Percentiles rank a stretch among this genome's conserved stretches.
Conservation (phyloP, 2,113 vertebrate genomes). For the Cygnus atratus region DNA sequence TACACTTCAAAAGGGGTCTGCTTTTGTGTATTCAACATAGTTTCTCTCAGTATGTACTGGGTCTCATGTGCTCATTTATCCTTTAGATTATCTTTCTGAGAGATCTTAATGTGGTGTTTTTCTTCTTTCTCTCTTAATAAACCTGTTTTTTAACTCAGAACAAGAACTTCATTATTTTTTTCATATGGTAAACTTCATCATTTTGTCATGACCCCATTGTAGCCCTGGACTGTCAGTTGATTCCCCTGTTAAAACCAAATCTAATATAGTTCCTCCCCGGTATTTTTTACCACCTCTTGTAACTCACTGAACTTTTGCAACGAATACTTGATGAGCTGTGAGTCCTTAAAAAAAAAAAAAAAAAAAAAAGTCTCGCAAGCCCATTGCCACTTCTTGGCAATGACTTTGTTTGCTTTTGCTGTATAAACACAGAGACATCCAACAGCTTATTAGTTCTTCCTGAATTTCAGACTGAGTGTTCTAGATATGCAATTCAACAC, state of each 20-base stretch:
- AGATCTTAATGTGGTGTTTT: background rate
- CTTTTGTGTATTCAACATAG: background rate
- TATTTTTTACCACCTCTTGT: background rate
- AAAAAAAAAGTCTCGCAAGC: background rate
- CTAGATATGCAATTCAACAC: background rate
- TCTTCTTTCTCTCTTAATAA: background rate
- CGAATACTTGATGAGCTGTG: background rate
- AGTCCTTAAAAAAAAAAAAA: background rate
- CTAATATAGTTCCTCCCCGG: background rate
- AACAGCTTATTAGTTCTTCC: background rate
- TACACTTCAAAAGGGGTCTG: background rate
- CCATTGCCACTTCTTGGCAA: rapidly evolving
- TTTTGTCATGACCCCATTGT: background rate
- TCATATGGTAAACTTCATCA: background rate
- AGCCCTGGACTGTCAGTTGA: background rate
- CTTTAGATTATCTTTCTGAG: background rate
- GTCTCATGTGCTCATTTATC: background rate
- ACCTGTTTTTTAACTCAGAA: background rate
- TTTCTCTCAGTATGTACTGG: background rate
- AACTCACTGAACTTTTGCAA: background rate
- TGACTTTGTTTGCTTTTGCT: background rate
- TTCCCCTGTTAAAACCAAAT: background rate
- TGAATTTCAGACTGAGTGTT: background rate
- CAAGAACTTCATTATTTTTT: background rate
- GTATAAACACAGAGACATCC: background rate